Evolutionary conservation across 2,888 invertebrate species (phyloP), one percentile per base, ranked within the genome.

Genomic region (Ornithoptera priamus): DNA sequence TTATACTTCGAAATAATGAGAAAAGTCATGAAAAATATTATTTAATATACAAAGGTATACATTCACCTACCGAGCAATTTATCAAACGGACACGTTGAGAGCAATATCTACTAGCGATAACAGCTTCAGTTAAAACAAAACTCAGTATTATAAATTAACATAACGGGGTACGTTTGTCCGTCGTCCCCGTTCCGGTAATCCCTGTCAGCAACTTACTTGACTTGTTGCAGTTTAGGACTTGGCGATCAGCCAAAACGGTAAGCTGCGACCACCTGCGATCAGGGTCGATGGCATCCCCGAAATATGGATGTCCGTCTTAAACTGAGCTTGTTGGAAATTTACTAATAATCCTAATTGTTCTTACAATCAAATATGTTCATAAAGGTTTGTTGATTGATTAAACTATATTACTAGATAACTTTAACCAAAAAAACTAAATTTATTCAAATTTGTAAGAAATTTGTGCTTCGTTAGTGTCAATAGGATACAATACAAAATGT

Each of bases 191-290:
- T 60, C 60, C 64, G 68, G 56, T 64, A 60, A 66, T 39, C 50
- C 65, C 59, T 67, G 70, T 63, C 70, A 63, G 42, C 62, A 57
- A 18, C 36, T 22, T 46, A 66, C 20, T 58, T 22, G 72, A 72
- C 71, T 72, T 71, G 70, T 75, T 73, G 72, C 70, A 72, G 74
- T 67, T 5, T 67, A 69, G 71, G 70, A 73, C 68, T 75, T 76
- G 76, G 77, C 73, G 66, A 53, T 67, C 30, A 30, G 72, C 76
- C 75, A 77, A 63, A 20, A 72, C 39, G 10, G 63, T 65, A 68
- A 63, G 70, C 62, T 62, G 69, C 36, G 62, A 53, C 63, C 76
- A 75, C 75, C 76, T 74, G 76, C 72, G 73, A 65, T 42, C 59
- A 66, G 58, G 60, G 63, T 46, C 60, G 67, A 67, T 67, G 60